Evolutionary conservation across 2,888 invertebrate species (phyloP), one percentile per base, ranked within the genome.

Genomic region (Phyto melanocephala): DNA sequence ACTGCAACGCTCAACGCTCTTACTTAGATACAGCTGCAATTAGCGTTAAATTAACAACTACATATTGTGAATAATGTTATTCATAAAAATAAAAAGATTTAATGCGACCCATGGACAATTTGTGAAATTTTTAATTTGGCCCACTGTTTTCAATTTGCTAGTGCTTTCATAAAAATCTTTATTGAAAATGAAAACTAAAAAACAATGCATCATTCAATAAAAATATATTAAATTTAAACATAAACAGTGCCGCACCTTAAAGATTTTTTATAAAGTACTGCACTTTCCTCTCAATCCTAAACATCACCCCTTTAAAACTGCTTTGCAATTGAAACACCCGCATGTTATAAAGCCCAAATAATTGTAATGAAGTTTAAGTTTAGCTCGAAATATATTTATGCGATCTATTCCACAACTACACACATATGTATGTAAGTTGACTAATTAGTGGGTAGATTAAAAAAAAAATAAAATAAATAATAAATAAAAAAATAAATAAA

Each of bases 241-340:
- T 33, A 77, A 77, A 70, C 45, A 68, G 50, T 62, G 52, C 62
- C 70, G 77, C 70, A 63, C 77, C 77, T 77, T 77, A 35, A 77
- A 70, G 54, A 28, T 67, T 24, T 58, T 37, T 67, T 58, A 47
- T 20, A 67, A 33, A 67, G 37, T 11, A n/a, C 37, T n/a, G 10
- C 17, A 2, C 47, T 13, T 42, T 13, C 2, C 37, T n/a, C 11
- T 33, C n/a, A 2, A n/a, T 10, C 1, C 15, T 45, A 1, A 54
- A 33, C 42, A 33, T 11, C 11, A 4, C 28, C 1, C 15, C 35
- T 5, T 15, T 2, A 2, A 15, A 3, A 11, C n/a, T 22, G 17
- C 11, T 22, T n/a, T 6, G 15, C 28, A 52, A n/a, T 20, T 15
- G 37, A 47, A 24, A n/a, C 80, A 76, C 70, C 76, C 81, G 71